Conservation (phyloP, 2,888 invertebrate genomes). For the Raillietiella orientalis region DNA sequence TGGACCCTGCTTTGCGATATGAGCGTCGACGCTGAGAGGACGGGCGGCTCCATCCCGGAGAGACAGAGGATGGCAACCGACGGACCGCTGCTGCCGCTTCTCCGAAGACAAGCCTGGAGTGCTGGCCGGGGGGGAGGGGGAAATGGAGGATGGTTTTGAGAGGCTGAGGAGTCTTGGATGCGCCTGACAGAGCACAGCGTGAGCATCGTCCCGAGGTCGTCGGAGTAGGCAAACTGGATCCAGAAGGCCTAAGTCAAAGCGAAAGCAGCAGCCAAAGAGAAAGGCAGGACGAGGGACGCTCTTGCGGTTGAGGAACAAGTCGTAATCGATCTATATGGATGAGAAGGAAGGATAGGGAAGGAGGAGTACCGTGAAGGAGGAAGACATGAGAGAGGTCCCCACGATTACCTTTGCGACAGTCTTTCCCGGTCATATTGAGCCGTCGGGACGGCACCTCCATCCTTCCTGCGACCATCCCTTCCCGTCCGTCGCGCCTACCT, state of each 20-base stretch:
- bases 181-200: constrained; percentile 65
- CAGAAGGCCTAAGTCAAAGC: constrained; percentile 73
- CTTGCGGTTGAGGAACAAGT: constrained; percentile 74
- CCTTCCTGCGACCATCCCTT: no score
- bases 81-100: constrained; percentile 38
- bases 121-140: constrained; percentile 7
- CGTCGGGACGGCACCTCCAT: no score
- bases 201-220: constrained; percentile 74
- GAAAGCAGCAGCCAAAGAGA: constrained; percentile 33
- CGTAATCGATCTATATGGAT: constrained; percentile 96
- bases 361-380: no score
- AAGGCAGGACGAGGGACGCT: constrained; percentile 72
- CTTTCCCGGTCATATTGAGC: constrained; percentile 82
- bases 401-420: constrained; percentile 63
- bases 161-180: constrained; percentile 8
- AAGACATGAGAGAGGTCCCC: constrained; percentile 1
- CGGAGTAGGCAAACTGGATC: constrained; percentile 75
- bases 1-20: no score
- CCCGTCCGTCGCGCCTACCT: no score
- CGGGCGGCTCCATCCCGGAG: no score
- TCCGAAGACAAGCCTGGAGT: constrained; percentile 24
- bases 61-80: no score
- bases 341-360: constrained; percentile 12
- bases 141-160: background rate
- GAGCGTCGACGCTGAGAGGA: no score